A percentile compares a stretch with the other conserved stretches of the same genome.
These are phyloP conservation scores for Eupithecia inturbata DNA, from an alignment of 2,888 invertebrate species.

Conservation along the genomic window DNA sequence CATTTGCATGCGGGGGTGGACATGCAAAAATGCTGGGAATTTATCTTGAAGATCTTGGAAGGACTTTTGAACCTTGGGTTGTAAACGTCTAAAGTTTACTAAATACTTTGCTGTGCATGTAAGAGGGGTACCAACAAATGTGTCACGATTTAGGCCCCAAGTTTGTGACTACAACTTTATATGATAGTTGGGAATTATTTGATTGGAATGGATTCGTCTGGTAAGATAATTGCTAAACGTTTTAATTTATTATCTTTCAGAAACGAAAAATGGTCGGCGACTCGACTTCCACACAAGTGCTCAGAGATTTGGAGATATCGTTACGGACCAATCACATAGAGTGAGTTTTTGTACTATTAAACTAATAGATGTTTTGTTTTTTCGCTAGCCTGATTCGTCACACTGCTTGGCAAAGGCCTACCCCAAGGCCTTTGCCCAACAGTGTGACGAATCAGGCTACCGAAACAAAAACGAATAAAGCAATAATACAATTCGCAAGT, in stretches of 20 bases:
- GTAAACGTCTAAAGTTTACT: neutral
- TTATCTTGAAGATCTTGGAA: neutral
- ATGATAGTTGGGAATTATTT: too few relatives aligned
- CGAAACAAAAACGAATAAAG: too few relatives aligned
- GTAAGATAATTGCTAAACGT: neutral
- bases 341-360: constrained; percentile 84
- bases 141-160: neutral
- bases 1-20: constrained; percentile 26
- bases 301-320: constrained; percentile 99
- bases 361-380: neutral
- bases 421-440: too few relatives aligned
- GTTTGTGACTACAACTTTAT: neutral
- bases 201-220: neutral
- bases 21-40: neutral
- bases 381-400: too few relatives aligned
- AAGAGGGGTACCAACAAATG: neutral
- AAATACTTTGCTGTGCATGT: neutral
- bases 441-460: too few relatives aligned
- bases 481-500: too few relatives aligned
- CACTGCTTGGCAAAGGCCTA: too few relatives aligned
- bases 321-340: constrained; percentile 99
- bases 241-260: constrained; percentile 83
- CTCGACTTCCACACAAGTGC: constrained; percentile 98
- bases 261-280: constrained; percentile 98
- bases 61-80: neutral